A percentile compares a stretch with the other conserved stretches of the same genome.
Conservation (phyloP, 2,888 invertebrate species). For the Acronicta psi region DNA sequence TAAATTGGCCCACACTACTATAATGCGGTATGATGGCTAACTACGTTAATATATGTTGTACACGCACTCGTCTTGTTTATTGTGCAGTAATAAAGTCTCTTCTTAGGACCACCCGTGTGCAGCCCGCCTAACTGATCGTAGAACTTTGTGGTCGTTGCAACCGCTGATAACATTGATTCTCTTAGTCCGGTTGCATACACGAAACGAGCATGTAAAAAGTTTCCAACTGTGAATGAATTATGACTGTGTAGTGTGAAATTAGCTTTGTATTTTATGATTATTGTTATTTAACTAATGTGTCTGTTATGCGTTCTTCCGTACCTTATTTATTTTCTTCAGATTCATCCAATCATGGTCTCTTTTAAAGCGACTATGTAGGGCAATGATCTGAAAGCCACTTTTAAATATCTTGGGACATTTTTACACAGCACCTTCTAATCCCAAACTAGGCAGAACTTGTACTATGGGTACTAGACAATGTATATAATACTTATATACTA, state of each 20-base stretch:
- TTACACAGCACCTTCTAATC: too few relatives aligned
- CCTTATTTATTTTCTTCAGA: not conserved
- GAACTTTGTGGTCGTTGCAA: slow-evolving; percentile 9
- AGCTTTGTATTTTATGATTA: slow-evolving; percentile 21
- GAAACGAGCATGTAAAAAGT: slow-evolving; percentile 13
- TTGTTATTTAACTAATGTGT: not conserved
- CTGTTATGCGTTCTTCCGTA: too few relatives aligned
- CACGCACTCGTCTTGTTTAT: slow-evolving; percentile 70
- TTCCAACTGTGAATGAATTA: slow-evolving; percentile 44
- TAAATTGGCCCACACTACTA: slow-evolving; percentile 38
- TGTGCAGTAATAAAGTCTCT: slow-evolving; percentile 58
- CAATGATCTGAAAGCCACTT: too few relatives aligned
- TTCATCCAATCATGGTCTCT: too few relatives aligned
- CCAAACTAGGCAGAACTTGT: too few relatives aligned
- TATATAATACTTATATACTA: too few relatives aligned
- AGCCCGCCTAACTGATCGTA: slow-evolving; percentile 41
- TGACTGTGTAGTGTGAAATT: slow-evolving; percentile 33
- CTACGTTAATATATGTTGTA: slow-evolving; percentile 78
- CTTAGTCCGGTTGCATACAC: slow-evolving; percentile 11
- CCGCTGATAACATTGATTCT: slow-evolving; percentile 20
- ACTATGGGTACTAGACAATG: too few relatives aligned
- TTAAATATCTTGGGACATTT: too few relatives aligned
- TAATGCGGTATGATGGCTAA: slow-evolving; percentile 70
- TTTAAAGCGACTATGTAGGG: too few relatives aligned
- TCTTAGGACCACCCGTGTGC: slow-evolving; percentile 65